Conservation (phyloP, 2,888 invertebrate species). For the Quadriops clusia region DNA sequence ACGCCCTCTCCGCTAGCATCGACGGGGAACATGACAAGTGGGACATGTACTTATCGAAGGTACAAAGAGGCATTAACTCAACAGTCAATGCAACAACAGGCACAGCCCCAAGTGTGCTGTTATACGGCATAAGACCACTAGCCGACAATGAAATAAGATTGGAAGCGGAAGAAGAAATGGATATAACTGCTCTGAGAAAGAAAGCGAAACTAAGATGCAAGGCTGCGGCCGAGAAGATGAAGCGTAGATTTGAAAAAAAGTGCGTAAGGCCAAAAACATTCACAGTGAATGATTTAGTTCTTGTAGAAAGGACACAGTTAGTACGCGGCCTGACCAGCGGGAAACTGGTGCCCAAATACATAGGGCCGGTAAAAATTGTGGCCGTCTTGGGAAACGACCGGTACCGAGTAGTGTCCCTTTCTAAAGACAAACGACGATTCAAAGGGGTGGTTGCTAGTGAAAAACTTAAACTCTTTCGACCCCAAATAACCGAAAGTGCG, state of each 20-base stretch:
- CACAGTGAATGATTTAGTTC: slow-evolving; percentile 8
- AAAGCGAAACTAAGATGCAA: slow-evolving; percentile 5
- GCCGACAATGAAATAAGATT: background rate
- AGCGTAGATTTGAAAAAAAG: background rate
- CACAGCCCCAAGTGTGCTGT: slow-evolving; percentile 16
- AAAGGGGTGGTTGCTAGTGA: slow-evolving; percentile 12
- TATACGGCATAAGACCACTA: slow-evolving; percentile 17
- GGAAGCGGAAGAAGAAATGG: background rate
- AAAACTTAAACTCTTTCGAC: slow-evolving; percentile 3
- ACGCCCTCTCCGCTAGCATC: slow-evolving; percentile 5
- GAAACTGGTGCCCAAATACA: slow-evolving; percentile 13
- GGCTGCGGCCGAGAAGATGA: slow-evolving; percentile 1
- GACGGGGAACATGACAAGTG: slow-evolving; percentile 13
- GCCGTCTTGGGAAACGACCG: slow-evolving; percentile 11
- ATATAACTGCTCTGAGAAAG: background rate
- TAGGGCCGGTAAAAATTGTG: slow-evolving; percentile 12
- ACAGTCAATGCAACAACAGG: slow-evolving; percentile 15
- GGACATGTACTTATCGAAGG: slow-evolving; percentile 13
- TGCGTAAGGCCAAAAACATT: background rate
- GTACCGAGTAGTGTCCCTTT: slow-evolving; percentile 11
- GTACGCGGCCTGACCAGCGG: slow-evolving; percentile 13
- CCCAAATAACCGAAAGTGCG: slow-evolving; percentile 5
- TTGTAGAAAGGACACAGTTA: slow-evolving; percentile 11
- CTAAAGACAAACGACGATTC: slow-evolving; percentile 13
- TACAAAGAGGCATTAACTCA: slow-evolving; percentile 17